Base-by-base conservation (phyloP, 2,888 invertebrate species). In the Aproaerema taeniolella region DNA sequence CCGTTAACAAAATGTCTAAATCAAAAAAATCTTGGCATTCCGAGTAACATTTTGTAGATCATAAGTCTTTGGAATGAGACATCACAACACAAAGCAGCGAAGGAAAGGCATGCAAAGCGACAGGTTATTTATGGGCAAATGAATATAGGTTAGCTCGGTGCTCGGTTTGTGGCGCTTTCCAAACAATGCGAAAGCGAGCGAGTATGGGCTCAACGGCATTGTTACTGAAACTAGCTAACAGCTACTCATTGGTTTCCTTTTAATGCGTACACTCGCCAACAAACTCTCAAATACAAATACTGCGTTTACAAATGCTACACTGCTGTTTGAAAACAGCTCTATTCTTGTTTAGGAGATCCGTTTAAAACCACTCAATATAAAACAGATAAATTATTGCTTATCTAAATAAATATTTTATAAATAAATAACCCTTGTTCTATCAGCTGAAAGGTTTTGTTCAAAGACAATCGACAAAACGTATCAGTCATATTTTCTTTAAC, bases 141-240 rank as follows among this genome's bases (percentile, higher is more conserved):
- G 42, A 47, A 50, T 49, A 45, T 43, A 46, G 49, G 45, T 52
- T 41, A 48, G 45, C 31, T 42, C n/a, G n/a, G n/a, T n/a, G n/a
- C n/a, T n/a, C n/a, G 42, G 39, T 39, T 43, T 43, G 49, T 41
- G 42, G 46, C 42, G 45, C 53, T 53, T 55, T 52, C 50, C 47
- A 55, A 50, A 53, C 50, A 52, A 49, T 51, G 53, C 46, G 53
- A 54, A 53, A 52, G 51, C 48, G 50, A n/a, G 46, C 43, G 43
- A 39, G 43, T 44, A 43, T 39, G 39, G 35, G 42, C 28, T n/a
- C 30, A 42, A 43, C 40, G 28, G 34, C 43, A 42, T 49, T 41
- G 43, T 48, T 44, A 46, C 38, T 10, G 36, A 15, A 30, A 13
- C 20, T n/a, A n/a, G n/a, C n/a, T n/a, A n/a, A n/a, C 16, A 31